A percentile compares a stretch with the other conserved stretches of the same genome.
These are phyloP conservation scores for Ciconia boyciana DNA, from an alignment of 2,113 vertebrate species.

Conservation along the genomic window DNA sequence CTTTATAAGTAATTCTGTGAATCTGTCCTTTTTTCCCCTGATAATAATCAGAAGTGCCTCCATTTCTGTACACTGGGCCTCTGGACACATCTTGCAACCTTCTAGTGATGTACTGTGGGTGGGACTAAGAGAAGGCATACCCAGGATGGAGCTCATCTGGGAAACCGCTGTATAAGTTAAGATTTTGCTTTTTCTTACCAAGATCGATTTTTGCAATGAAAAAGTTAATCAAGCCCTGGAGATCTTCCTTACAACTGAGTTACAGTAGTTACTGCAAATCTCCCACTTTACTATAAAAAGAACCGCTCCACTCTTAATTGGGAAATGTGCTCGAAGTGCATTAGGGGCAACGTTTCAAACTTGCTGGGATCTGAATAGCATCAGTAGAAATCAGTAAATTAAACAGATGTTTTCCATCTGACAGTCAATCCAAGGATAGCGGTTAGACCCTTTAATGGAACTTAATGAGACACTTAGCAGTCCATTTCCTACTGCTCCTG, in stretches of 20 bases:
- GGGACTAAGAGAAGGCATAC: not conserved
- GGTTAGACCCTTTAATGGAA: not conserved
- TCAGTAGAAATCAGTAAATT: constrained; percentile 9
- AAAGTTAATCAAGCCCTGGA: not conserved
- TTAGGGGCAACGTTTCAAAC: not conserved
- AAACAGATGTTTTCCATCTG: constrained; percentile 26
- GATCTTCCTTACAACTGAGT: not conserved
- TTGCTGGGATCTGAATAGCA: constrained; percentile 21
- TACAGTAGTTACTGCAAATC: not conserved
- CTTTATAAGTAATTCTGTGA: not conserved
- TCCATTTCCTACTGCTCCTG: constrained; percentile 5
- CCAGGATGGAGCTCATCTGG: not conserved
- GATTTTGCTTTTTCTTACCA: not conserved
- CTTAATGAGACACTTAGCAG: not conserved
- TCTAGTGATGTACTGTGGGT: not conserved
- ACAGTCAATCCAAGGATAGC: not conserved
- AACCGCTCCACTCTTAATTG: not conserved
- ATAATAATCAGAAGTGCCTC: not conserved
- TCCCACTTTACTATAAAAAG: constrained; percentile 24
- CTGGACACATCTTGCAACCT: not conserved
- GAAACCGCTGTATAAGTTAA: not conserved
- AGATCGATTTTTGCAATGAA: constrained; percentile 1
- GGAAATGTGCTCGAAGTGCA: constrained; percentile 13
- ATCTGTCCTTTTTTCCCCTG: not conserved
- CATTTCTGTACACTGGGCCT: not conserved